phyloP scores from a whole-genome alignment of 1,140 invertebrate species.

The Stegodyphus dumicola region DNA sequence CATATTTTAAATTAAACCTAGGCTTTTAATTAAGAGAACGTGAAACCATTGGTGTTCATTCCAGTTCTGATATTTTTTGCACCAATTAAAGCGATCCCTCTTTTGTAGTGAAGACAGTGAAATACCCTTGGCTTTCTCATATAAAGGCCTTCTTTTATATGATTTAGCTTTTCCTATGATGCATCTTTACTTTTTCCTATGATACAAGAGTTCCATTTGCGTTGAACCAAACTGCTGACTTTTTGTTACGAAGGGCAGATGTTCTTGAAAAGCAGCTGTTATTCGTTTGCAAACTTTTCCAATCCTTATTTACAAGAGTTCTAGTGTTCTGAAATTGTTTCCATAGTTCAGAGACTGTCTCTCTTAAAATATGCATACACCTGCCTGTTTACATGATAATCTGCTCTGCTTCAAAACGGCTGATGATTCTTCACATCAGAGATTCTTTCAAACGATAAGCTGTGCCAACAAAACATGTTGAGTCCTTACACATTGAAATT shows the following conservation, averaged over 20 bases:
- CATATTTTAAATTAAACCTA: neutral
- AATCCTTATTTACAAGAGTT: neutral
- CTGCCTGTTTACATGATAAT: neutral
- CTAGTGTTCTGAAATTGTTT: neutral
- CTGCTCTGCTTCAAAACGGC: neutral
- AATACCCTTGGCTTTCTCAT: conserved; percentile 1
- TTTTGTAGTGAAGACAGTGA: neutral
- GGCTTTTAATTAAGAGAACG: neutral
- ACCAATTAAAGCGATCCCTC: neutral
- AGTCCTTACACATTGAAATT: neutral
- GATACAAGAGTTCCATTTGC: neutral
- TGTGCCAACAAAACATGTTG: neutral
- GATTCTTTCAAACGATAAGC: neutral
- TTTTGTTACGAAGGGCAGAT: neutral
- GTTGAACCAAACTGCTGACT: neutral
- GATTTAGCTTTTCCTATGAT: neutral
- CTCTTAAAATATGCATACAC: neutral
- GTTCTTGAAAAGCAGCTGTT: neutral
- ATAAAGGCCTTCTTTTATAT: neutral
- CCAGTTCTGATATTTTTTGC: neutral
- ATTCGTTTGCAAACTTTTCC: neutral
- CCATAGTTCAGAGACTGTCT: neutral
- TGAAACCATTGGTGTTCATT: neutral
- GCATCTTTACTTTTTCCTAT: neutral
- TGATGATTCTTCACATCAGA: neutral